Base-by-base conservation (phyloP, 2,113 vertebrate genomes). In the Eurypyga helias region DNA sequence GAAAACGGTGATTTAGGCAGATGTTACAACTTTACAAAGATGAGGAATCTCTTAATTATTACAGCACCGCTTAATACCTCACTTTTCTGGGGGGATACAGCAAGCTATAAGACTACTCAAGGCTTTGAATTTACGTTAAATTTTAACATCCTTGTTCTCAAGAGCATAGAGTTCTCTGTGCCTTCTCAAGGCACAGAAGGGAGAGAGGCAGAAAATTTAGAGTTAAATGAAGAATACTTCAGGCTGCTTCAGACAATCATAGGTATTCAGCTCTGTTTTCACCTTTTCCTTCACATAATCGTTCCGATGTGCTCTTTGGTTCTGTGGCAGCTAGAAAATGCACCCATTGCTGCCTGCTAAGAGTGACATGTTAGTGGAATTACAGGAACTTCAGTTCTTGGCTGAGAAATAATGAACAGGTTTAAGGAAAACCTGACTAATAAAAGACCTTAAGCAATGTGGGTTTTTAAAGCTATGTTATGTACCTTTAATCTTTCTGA, bases 361-460 rank as follows among this genome's bases (percentile, higher is more conserved):
- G 84, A 94, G 80, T 86, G 91, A 90, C 71, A 49, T 15, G 75
- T 62, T 62, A 34, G 92, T 87, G 95, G 95, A 91, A 96, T 79
- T 90, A 80, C 93, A 79, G 87, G 83, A 94, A 83, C 94, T 61
- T 69, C 5, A 73, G 10, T 80, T 67, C 15, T 71, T 79, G 96
- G 38, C 85, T 90, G 82, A 83, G 55, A 90, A 81, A 66, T 75
- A 95, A 88, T 20, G 89, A 96, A 58, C 51, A 80, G 80, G 41
- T 97, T 97, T 93, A 83, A 93, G 89, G 70, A 92, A 97, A 97
- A 96, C 52, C 83, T 94, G 80, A 83, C 92, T 93, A 94, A 94
- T 95, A 93, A 89, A 95, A 95, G 80, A 73, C 78, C 94, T 98
- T 54, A 92, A 97, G 88, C 89, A 87, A 41, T 57, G 89, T 81